Conservation (phyloP, 2,113 vertebrate genomes). For the Romanogobio albipinnatus region DNA sequence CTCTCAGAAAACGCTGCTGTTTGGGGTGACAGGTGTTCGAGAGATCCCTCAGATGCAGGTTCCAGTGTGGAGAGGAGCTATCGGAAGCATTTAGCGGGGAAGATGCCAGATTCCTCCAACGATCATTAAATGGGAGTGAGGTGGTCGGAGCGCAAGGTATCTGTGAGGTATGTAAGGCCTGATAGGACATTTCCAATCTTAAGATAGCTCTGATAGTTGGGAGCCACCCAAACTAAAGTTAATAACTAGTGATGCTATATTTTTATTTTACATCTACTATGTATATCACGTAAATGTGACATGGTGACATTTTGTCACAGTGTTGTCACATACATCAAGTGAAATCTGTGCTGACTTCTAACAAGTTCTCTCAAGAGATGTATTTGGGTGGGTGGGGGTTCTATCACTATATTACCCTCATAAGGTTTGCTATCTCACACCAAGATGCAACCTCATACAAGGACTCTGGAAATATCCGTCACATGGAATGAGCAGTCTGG, state of each 20-base stretch:
- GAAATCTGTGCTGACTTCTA: slow-evolving; percentile 64
- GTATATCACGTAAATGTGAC: slow-evolving; percentile 74
- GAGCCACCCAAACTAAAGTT: neutral
- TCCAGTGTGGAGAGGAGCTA: slow-evolving; percentile 25
- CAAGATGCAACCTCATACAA: slow-evolving; percentile 72
- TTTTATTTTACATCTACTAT: slow-evolving; percentile 23
- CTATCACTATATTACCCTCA: slow-evolving; percentile 83
- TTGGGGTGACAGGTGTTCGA: slow-evolving; percentile 58
- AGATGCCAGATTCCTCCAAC: slow-evolving; percentile 12
- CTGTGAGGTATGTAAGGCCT: neutral
- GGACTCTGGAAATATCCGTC: slow-evolving; percentile 83
- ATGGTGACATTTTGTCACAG: slow-evolving; percentile 48
- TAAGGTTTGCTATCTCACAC: slow-evolving; percentile 77
- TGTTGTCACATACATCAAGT: slow-evolving; percentile 77
- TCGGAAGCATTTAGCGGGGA: slow-evolving; percentile 21
- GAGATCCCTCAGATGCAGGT: slow-evolving; percentile 50
- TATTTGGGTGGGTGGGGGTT: slow-evolving; percentile 73
- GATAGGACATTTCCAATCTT: slow-evolving; percentile 26
- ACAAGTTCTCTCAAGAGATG: slow-evolving; percentile 59
- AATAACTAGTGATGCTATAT: slow-evolving; percentile 5
- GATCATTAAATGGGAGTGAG: neutral
- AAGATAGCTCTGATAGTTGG: slow-evolving; percentile 28
- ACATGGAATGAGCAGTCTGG: slow-evolving; percentile 84
- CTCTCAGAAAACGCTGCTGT: slow-evolving; percentile 40
- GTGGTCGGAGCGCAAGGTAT: neutral